Conservation (phyloP, 1,140 invertebrate genomes). For the Brachionus manjavacas region DNA sequence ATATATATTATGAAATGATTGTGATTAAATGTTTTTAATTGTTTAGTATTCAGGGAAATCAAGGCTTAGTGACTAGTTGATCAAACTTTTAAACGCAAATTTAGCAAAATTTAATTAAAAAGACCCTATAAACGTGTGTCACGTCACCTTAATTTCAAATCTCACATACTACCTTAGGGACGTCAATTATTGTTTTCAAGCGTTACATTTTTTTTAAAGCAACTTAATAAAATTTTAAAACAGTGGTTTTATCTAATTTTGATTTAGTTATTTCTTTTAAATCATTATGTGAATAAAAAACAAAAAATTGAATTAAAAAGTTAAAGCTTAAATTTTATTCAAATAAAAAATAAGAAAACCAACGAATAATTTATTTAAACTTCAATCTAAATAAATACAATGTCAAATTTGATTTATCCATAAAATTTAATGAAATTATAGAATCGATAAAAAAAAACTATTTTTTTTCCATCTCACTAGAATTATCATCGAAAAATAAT, state of each 20-base stretch:
- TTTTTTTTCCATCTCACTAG: not conserved
- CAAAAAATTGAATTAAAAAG: not conserved
- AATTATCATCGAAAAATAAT: not conserved
- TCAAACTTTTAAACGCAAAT: not conserved
- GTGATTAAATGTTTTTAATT: slow-evolving; percentile 1
- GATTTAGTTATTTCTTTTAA: no score
- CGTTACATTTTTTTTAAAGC: no score
- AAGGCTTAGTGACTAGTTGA: not conserved
- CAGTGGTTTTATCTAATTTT: no score
- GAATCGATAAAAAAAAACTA: not conserved
- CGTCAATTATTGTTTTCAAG: not conserved
- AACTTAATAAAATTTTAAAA: no score
- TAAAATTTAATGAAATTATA: not conserved
- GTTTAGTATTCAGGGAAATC: not conserved
- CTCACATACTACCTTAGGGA: not conserved
- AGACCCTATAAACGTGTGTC: not conserved
- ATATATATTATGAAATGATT: not conserved
- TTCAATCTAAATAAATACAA: not conserved
- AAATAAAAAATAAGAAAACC: not conserved
- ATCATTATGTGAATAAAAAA: no score
- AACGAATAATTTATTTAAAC: not conserved
- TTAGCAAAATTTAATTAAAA: not conserved
- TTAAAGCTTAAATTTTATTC: not conserved
- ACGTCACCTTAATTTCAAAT: not conserved
- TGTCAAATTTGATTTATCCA: not conserved